Percentiles rank a stretch among this genome's conserved stretches.
Conservation (phyloP, 2,888 invertebrate species). For the Andrena camellia region DNA sequence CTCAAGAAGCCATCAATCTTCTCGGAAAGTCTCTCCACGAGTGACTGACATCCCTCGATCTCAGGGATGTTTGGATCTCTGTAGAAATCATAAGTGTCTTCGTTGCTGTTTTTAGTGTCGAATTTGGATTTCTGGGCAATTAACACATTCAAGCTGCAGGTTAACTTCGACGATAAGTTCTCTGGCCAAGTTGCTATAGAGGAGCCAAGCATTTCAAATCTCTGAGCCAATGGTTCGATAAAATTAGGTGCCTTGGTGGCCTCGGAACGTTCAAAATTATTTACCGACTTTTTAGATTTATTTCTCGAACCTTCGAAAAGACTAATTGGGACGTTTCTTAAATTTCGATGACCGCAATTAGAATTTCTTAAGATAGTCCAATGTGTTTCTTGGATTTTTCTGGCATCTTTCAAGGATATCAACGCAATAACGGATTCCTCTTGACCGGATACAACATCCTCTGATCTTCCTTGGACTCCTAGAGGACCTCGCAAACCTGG, state of each 20-base stretch:
- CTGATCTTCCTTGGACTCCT: slow-evolving; percentile 7
- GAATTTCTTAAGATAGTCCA: slow-evolving; percentile 86
- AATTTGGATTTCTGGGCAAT: slow-evolving; percentile 15
- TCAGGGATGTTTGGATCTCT: slow-evolving; percentile 93
- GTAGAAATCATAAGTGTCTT: slow-evolving; percentile 90
- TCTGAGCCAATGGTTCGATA: slow-evolving; percentile 87
- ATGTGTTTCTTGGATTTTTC: slow-evolving; percentile 88
- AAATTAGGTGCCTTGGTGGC: slow-evolving; percentile 77
- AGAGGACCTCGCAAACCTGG: slow-evolving; percentile 19
- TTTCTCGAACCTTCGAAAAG: not conserved
- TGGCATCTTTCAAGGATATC: slow-evolving; percentile 86
- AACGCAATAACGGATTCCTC: slow-evolving; percentile 57
- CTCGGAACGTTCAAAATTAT: not conserved
- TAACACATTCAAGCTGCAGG: slow-evolving; percentile 87
- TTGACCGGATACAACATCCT: slow-evolving; percentile 29
- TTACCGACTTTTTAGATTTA: not conserved
- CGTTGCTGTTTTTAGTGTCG: not conserved
- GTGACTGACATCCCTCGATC: slow-evolving; percentile 89
- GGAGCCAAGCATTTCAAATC: slow-evolving; percentile 84
- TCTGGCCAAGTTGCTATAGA: slow-evolving; percentile 12
- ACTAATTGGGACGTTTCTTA: not conserved
- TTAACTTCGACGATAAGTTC: slow-evolving; percentile 1
- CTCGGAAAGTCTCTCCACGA: slow-evolving; percentile 89
- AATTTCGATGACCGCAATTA: not conserved
- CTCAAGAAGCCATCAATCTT: slow-evolving; percentile 88